Conservation (phyloP, 2,113 vertebrate genomes). For the Amia ocellicauda region DNA sequence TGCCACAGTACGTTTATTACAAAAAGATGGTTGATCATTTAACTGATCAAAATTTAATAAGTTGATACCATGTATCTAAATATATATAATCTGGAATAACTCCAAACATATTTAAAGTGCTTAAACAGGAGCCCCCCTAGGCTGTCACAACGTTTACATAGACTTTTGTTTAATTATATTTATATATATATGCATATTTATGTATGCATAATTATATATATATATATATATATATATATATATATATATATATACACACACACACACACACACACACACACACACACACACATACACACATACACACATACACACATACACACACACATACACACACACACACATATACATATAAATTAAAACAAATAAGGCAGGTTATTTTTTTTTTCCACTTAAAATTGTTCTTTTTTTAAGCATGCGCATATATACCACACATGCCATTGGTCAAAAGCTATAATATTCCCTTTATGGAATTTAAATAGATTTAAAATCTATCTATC, state of each 20-base stretch:
- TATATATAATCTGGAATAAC: conserved; percentile 76
- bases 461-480: conserved; percentile 32
- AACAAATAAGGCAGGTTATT: conserved; percentile 62
- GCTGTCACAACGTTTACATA: conserved; percentile 42
- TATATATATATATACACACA: too few species aligned
- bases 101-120: conserved; percentile 98
- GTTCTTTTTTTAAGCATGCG: conserved; percentile 17
- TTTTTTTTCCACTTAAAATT: conserved; percentile 29
- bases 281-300: too few species aligned
- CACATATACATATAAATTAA: conserved; percentile 48
- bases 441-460: conserved; percentile 6
- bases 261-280: too few species aligned
- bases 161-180: too few species aligned
- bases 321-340: too few species aligned
- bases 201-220: too few species aligned
- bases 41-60: conserved; percentile 88
- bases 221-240: too few species aligned
- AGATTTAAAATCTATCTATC: background rate
- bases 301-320: too few species aligned
- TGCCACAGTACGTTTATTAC: conserved; percentile 57
- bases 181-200: background rate
- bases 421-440: background rate
- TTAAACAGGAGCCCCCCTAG: conserved; percentile 68
- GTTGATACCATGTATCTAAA: conserved; percentile 91
- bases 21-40: conserved; percentile 81